Evolutionary conservation across 2,888 invertebrate genomes (phyloP), one percentile per base, ranked within the genome.

Genomic region (Aporophyla lueneburgensis): DNA sequence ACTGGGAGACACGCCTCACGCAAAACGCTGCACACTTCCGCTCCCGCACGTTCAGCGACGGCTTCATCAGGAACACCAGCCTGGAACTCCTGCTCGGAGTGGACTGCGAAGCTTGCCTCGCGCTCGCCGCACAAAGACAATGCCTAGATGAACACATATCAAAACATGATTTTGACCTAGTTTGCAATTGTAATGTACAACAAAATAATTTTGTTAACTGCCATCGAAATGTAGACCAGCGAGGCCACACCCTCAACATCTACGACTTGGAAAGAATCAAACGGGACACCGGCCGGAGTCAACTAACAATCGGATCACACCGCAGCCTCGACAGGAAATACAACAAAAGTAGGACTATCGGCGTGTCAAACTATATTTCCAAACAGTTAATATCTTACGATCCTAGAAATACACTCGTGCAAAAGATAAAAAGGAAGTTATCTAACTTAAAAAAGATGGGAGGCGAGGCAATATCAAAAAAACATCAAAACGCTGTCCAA

Each of bases 351-450:
- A 96, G 96, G 92, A 94, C 95, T 69, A 94, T 95, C 71, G 96
- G 96, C 21, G 96, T 96, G 59, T 96, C 96, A 53, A 96, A 95
- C 87, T 97, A 96, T 81, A 94, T 97, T 90, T 96, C 97, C 49
- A 96, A 95, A 88, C 96, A 97, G 88, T 92, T 96, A 80, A 96
- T 96, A 88, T 95, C 96, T 4, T 96, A 96, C 88, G 96, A 97
- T 80, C 96, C 95, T 27, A 94, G 96, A 58, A 96, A 94, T 81
- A 96, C 96, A 43, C 93, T 97, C 65, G 95, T 97, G 54, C 96
- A 97, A 89, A 97, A 96, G 91, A 95, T 97, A 88, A 97, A 97
- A 92, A 92, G 95, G 86, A 97, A 97, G 89, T 91, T 97, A 87
- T 95, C 96, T 74, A 96, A 95, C 91, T 94, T 97, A 86, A 97